Base-by-base conservation (phyloP, 2,113 vertebrate species). In the Gnathonemus echidnorhynchus region DNA sequence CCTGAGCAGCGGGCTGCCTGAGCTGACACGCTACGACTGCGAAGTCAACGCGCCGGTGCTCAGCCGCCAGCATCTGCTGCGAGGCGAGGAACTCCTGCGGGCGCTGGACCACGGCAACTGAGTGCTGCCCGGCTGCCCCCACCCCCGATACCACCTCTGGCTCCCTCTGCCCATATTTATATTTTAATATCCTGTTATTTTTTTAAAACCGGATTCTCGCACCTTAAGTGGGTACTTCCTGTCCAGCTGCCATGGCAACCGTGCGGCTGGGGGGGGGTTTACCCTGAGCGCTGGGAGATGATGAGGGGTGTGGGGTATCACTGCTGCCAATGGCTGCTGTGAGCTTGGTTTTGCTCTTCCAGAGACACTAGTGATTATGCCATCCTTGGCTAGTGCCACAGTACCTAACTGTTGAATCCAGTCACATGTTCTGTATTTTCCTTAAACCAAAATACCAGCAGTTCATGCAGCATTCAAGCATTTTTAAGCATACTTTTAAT, bases 91-190 rank as follows among this genome's bases (percentile, higher is more conserved):
- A 91, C 96, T 99, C 91, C 95, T 98, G 94, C 95, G 95, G 92
- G 98, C 97, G 91, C 95, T 98, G 95, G 98, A 99, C 97, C 98
- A 99, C 95, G 96, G 97, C 94, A 98, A 97, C 95, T 97, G 96
- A 98, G 96, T 90, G 93, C 66, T 15, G 46, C 42, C 9, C 84
- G 89, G 93, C 66, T 19, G 46, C 42, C 9, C 70, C 24, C 56
- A 35, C 56, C 58, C 24, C 27, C 49, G 5, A 46, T 7, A 31
- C 52, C 88, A 45, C 39, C 27, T 53, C 24, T 17, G 48, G 50
- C 83, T 46, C 2, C 46, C 83, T 13, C 42, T 48, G 21, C 46
- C 45, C 42, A 13, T 87, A 90, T 87, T 90, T 89, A 89, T 91
- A 89, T 92, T 88, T 85, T 46, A 80, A 89, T 84, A 88, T 46